Base-by-base conservation (phyloP, 2,888 invertebrate species). In the Phasia obesa region DNA sequence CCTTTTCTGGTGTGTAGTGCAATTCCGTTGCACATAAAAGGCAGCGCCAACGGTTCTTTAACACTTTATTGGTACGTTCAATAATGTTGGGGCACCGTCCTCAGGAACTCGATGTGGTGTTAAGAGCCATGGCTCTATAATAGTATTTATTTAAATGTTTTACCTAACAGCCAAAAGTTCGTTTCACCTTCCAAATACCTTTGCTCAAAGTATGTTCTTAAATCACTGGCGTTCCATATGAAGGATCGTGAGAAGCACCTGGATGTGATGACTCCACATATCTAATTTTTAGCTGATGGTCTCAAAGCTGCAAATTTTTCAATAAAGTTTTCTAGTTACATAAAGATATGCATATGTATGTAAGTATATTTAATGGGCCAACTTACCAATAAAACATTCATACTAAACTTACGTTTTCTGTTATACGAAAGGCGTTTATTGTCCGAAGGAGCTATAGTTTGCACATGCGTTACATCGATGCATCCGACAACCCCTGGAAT, bases 401-500 rank as follows among this genome's bases (percentile, higher is more conserved):
- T 13, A 17, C 51, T 51, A 23, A 51, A 23, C 4, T 25, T 51
- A 13, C 23, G 23, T 25, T 51, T 51, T 25, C 51, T 11, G 13
- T 51, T 51, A 23, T 23, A 23, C 11, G 3, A 51, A 51, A 51
- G 23, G 23, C 23, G 51, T 51, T 51, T 51, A 11, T 35, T 35
- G 35, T 35, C 35, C 9, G 35, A 35, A 9, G 35, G 35, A 35
- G 35, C 35, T 6, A n/a, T n/a, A n/a, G n/a, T n/a, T n/a, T n/a
- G n/a, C n/a, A n/a, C n/a, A n/a, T n/a, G n/a, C n/a, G n/a, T 25
- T 15, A 13, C n/a, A 53, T 25, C 25, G 21, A 53, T 53, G 51
- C 25, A 53, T 21, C 25, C 25, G 25, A 53, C 15, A 53, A 53
- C 51, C 13, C 25, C 25, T 53, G 51, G 25, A 53, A 53, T 53